Base-by-base conservation (phyloP, 2,888 invertebrate species). In the Orchesellides sinensis region DNA sequence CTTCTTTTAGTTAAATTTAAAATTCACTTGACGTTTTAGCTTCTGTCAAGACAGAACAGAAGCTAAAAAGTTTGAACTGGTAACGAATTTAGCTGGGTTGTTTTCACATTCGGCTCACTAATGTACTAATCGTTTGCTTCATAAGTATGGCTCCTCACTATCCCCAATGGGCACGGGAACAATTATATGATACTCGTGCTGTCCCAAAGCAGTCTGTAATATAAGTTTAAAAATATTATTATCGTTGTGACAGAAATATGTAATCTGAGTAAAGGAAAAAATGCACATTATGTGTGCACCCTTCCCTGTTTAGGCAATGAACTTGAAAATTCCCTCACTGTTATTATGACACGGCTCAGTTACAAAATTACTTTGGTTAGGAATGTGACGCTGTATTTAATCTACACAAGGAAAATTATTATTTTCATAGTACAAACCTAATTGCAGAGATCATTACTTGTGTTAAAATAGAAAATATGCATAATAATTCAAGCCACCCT, bases 381-480 rank as follows among this genome's bases (percentile, higher is more conserved):
- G 40, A 65, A 54, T 54, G n/a, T 17, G 25, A 29, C 5, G n/a
- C n/a, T 49, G 8, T 47, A 29, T 21, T 47, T n/a, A 27, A 27
- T 27, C 21, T 49, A 54, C 35, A 12, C 52, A 8, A 72, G 14
- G 19, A 5, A 49, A 19, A 56, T 45, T 47, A 77, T 66, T 68
- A 69, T 78, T 78, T 78, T 78, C 77, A 68, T 78, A n/a, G n/a
- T n/a, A n/a, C n/a, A n/a, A n/a, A 59, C 52, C 40, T 78, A 78
- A 77, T 69, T 78, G 77, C 59, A 78, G 69, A 78, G 77, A 78
- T 78, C 77, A 78, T 78, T 78, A 78, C 69, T 68, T 35, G 17
- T 25, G 59, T 40, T 72, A 5, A 35, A 49, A 32, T 6, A 27
- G 52, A 2, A 27, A 27, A 2, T 59, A 29, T 59, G 14, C 21